phyloP scores from a whole-genome alignment of 2,797 vertebrate species.

The Streptopelia turtur region DNA sequence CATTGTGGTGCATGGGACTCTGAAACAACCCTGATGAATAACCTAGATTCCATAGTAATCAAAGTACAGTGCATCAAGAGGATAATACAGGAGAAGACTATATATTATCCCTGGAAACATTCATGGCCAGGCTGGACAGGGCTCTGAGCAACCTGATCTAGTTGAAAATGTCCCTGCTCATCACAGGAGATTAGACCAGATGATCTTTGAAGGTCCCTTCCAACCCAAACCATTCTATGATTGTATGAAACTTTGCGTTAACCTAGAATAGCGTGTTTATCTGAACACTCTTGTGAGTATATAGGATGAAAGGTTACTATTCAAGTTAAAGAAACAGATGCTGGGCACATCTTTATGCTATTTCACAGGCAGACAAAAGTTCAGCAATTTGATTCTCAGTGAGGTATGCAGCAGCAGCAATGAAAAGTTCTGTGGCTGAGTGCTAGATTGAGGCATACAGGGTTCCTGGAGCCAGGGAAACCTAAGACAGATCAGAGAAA shows the following conservation, averaged over 20 bases:
- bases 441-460: no score
- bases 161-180: no score
- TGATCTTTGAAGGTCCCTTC: no score
- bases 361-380: background rate
- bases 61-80: background rate
- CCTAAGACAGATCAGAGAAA: no score
- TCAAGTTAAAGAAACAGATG: background rate
- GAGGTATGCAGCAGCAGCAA: no score
- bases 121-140: no score
- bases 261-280: background rate
- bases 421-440: no score
- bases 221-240: no score
- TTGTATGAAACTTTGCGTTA: background rate
- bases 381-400: background rate
- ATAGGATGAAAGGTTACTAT: background rate
- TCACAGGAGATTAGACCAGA: no score
- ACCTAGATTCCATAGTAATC: background rate
- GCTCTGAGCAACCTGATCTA: no score
- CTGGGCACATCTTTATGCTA: background rate
- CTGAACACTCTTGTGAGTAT: background rate
- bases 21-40: background rate
- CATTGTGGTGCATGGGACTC: rapidly evolving
- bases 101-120: background rate
- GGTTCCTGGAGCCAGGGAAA: no score
- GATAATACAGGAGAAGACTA: background rate